Evolutionary conservation across 2,113 vertebrate genomes (phyloP).

Genomic region (Pao palembangensis): DNA sequence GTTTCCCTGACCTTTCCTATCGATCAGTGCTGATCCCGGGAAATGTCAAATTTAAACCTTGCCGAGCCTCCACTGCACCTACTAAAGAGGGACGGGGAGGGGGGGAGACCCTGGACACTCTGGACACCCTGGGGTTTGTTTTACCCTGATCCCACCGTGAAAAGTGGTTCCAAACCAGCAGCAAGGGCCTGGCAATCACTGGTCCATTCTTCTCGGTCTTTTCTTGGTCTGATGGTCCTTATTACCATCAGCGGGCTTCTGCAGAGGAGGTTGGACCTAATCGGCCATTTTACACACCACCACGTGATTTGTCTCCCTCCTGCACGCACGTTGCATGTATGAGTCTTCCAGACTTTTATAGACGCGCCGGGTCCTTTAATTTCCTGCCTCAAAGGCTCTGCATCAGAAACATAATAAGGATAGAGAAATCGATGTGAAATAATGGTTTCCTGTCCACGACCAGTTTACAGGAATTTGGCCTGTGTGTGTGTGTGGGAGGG

Average conservation of each 20-base stretch:
- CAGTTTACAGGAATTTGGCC: neutral
- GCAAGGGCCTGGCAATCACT: constrained; percentile 38
- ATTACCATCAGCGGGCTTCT: constrained; percentile 51
- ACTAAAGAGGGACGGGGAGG: constrained; percentile 12
- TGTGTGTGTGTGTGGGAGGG: neutral
- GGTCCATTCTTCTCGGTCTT: constrained; percentile 46
- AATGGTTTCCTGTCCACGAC: neutral
- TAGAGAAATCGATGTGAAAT: neutral
- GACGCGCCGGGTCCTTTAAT: neutral
- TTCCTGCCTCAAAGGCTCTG: neutral
- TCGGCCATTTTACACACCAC: constrained; percentile 32
- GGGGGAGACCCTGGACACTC: too few relatives aligned
- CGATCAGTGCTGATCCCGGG: constrained; percentile 63
- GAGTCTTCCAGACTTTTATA: too few relatives aligned
- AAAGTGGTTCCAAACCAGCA: constrained; percentile 36
- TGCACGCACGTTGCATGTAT: neutral
- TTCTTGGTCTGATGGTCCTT: too few relatives aligned
- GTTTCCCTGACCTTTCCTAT: constrained; percentile 69
- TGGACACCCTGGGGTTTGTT: neutral
- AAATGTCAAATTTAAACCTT: constrained; percentile 71
- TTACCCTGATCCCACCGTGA: constrained; percentile 31
- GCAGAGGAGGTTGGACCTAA: constrained; percentile 29
- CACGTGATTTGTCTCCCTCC: constrained; percentile 12
- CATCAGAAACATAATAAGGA: neutral
- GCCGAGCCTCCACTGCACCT: constrained; percentile 28